Percentiles rank a stretch among this genome's conserved stretches.
These are phyloP conservation scores for Amphiduros pacificus DNA, from an alignment of 2,888 invertebrate species.

Conservation along the genomic window DNA sequence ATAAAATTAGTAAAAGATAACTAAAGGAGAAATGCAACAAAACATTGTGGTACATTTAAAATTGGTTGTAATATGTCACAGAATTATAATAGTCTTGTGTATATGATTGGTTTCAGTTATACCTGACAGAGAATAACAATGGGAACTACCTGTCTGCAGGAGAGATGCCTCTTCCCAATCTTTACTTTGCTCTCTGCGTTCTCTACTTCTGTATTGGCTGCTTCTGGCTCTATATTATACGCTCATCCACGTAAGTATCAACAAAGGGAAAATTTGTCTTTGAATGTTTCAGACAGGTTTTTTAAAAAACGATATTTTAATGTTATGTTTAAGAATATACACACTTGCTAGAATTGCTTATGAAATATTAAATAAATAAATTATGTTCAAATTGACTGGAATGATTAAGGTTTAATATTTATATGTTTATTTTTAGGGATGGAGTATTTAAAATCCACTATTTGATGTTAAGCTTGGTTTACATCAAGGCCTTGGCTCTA, in stretches of 20 bases:
- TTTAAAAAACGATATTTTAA: too few relatives aligned
- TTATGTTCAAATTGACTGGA: too few relatives aligned
- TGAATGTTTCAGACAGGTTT: background rate
- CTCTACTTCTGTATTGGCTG: constrained; percentile 86
- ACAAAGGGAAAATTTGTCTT: background rate
- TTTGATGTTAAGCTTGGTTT: constrained; percentile 91
- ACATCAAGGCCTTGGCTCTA: constrained; percentile 85
- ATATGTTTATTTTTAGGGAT: constrained; percentile 44
- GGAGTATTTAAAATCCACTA: constrained; percentile 90
- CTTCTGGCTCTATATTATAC: constrained; percentile 88
- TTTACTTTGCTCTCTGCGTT: constrained; percentile 90
- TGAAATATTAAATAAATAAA: too few relatives aligned
- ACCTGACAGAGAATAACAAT: constrained; percentile 84
- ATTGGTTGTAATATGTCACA: too few relatives aligned
- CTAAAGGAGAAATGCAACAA: too few relatives aligned
- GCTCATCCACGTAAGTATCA: constrained; percentile 62
- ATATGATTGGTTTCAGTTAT: constrained; percentile 66
- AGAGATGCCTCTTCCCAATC: constrained; percentile 89
- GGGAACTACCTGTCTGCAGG: constrained; percentile 88
- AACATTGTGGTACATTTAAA: too few relatives aligned
- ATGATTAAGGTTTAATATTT: background rate
- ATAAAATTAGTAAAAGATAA: too few relatives aligned
- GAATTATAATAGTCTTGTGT: background rate
- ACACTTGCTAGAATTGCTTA: too few relatives aligned
- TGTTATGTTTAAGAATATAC: too few relatives aligned